These are phyloP conservation scores for Psittacus erithacus DNA, from an alignment of 2,113 vertebrate species.

Conservation along the genomic window DNA sequence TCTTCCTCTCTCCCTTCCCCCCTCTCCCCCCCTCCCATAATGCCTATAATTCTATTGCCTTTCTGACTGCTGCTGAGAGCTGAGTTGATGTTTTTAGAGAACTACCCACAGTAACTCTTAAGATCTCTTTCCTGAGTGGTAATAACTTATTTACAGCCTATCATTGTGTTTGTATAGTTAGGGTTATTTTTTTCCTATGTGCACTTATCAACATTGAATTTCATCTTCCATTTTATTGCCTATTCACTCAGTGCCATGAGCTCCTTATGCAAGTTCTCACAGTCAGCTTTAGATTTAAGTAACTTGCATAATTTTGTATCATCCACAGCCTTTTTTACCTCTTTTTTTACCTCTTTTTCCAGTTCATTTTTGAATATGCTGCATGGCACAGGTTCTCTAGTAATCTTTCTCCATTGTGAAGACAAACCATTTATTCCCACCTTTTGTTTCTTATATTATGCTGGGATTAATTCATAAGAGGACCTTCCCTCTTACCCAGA, in stretches of 20 bases:
- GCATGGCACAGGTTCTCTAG: not conserved
- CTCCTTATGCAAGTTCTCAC: not conserved
- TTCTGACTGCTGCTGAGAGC: not conserved
- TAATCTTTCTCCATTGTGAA: slow-evolving; percentile 13
- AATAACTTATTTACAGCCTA: slow-evolving; percentile 39
- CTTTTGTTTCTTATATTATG: slow-evolving; percentile 5
- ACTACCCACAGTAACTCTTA: not conserved
- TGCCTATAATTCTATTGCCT: not conserved
- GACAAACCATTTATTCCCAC: not conserved
- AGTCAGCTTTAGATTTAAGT: not conserved
- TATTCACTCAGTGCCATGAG: not conserved
- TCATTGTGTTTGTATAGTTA: not conserved
- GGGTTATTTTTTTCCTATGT: slow-evolving; percentile 16
- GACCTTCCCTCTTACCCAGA: not conserved
- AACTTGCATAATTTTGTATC: slow-evolving; percentile 13
- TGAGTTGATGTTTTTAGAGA: slow-evolving; percentile 14
- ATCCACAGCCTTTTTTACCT: not conserved
- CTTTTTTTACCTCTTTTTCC: slow-evolving; percentile 14
- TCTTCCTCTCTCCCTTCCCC: not conserved
- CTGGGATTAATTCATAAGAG: not conserved
- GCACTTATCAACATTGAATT: slow-evolving; percentile 18
- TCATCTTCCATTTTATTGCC: slow-evolving; percentile 47
- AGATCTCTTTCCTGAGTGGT: slow-evolving; percentile 14
- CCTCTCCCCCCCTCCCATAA: not conserved
- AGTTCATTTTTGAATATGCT: not conserved